Conservation (phyloP, 2,797 vertebrate species). For the Momotus momota region DNA sequence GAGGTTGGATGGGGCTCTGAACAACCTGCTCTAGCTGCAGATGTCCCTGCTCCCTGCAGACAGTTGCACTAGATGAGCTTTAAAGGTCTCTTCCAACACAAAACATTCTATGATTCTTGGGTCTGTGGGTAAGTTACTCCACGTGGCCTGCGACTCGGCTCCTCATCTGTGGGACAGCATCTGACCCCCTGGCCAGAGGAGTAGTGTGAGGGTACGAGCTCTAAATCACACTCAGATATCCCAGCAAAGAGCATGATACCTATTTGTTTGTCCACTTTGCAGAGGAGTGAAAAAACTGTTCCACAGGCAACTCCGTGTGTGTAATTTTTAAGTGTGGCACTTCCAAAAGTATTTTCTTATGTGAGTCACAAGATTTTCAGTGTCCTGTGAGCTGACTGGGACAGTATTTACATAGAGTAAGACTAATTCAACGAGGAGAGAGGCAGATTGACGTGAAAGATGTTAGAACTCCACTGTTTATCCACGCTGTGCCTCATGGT, state of each 20-base stretch:
- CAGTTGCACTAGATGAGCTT: not conserved
- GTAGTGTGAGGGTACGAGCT: not conserved
- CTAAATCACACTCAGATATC: not conserved
- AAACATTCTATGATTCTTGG: not conserved
- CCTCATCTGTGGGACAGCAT: not conserved
- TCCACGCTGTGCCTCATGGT: not conserved
- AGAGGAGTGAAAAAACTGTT: not conserved
- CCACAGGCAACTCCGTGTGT: not conserved
- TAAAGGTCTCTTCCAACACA: not conserved
- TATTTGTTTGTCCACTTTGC: not conserved
- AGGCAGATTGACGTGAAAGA: not conserved
- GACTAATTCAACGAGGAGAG: not conserved
- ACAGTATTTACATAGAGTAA: not conserved
- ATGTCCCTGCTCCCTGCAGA: not conserved
- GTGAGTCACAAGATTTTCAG: not conserved
- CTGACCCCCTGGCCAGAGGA: not conserved
- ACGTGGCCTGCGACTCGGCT: rapidly evolving
- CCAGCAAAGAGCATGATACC: not conserved
- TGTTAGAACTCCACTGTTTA: not conserved
- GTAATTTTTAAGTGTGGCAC: not conserved
- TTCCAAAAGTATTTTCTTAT: not conserved
- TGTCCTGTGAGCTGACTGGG: not conserved
- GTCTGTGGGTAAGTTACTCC: not conserved
- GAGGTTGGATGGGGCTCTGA: not conserved
- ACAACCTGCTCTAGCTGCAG: not conserved